A percentile compares a stretch with the other conserved stretches of the same genome.
These are phyloP conservation scores for Monarcha castaneiventris DNA, from an alignment of 2,113 vertebrate genomes.

Conservation along the genomic window DNA sequence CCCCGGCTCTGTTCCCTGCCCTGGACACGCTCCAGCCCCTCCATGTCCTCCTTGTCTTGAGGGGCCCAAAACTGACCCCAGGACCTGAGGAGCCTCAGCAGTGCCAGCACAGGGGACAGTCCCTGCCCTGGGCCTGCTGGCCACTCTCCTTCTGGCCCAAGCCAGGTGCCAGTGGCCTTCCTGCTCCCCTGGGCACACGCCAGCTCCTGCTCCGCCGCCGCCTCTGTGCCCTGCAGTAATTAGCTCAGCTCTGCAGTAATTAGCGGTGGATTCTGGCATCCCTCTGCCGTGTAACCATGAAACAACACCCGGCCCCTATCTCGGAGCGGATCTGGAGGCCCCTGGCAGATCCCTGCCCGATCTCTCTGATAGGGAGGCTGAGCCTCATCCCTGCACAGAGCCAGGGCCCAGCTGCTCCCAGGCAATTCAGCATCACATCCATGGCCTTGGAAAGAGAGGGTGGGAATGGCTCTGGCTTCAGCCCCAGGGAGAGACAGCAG, in stretches of 20 bases:
- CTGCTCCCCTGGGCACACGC: not conserved
- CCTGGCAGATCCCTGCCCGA: not conserved
- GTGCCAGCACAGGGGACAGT: not conserved
- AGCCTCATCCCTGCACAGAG: not conserved
- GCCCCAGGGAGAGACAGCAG: not conserved
- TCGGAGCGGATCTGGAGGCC: not conserved
- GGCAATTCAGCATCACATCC: not conserved
- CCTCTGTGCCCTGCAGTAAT: not conserved
- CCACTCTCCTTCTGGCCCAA: not conserved
- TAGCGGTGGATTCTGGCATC: not conserved
- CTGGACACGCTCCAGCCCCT: accelerated
- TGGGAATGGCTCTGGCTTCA: not conserved
- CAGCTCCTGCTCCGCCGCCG: not conserved
- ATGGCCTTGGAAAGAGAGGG: not conserved
- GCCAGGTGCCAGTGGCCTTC: not conserved
- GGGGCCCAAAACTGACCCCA: not conserved
- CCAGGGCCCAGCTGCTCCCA: not conserved
- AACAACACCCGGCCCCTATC: not conserved
- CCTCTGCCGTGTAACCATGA: not conserved
- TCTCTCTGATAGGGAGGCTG: accelerated
- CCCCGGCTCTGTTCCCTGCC: accelerated
- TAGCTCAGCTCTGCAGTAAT: not conserved
- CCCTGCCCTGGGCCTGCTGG: not conserved
- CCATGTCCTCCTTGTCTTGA: accelerated
- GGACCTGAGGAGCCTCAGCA: not conserved